Evolutionary conservation across 1,140 invertebrate genomes (phyloP), one percentile per base, ranked within the genome.

Genomic region (Drosophila teissieri): DNA sequence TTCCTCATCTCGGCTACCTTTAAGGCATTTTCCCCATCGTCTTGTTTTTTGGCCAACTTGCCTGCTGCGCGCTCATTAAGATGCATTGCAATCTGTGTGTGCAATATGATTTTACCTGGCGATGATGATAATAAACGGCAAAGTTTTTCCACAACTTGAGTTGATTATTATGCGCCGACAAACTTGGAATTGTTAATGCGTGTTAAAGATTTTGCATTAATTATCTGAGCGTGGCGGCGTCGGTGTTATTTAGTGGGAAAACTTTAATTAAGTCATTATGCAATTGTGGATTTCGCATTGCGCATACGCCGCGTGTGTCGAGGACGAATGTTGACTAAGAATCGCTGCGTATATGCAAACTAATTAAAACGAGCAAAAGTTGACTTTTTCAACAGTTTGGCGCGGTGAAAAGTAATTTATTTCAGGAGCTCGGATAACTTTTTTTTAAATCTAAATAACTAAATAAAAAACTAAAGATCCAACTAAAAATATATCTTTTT

Each of bases 171-270:
- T 83, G 75, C 70, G 65, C 65, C 42, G 83, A 74, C 70, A 73
- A 88, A 88, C 75, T 88, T 88, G 84, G 84, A 80, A 89, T 88
- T 88, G 83, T 88, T 88, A 80, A 81, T 88, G 79, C 83, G 80
- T 88, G 84, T 88, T 88, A 80, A 88, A 81, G 76, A 88, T 88
- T 88, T 83, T 79, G 84, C 84, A 89, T 88, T 88, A 88, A 88
- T 89, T 88, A 88, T 89, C 79, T 77, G 45, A 37, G 46, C 39
- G 34, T 6, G 37, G 27, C 42, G 46, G 37, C 17, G 44, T 39
- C 19, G 19, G 10, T 14, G 48, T 12, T n/a, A 31, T 46, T 44
- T 19, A 39, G 34, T 40, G 52, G 12, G 37, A 45, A 80, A 86
- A 86, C 70, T 86, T 86, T 79, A 88, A 86, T 83, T 83, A 83